A percentile compares a stretch with the other conserved stretches of the same genome.
Evolutionary conservation across 2,113 vertebrate species (phyloP).

Genomic region (Turdus rufiventris): DNA sequence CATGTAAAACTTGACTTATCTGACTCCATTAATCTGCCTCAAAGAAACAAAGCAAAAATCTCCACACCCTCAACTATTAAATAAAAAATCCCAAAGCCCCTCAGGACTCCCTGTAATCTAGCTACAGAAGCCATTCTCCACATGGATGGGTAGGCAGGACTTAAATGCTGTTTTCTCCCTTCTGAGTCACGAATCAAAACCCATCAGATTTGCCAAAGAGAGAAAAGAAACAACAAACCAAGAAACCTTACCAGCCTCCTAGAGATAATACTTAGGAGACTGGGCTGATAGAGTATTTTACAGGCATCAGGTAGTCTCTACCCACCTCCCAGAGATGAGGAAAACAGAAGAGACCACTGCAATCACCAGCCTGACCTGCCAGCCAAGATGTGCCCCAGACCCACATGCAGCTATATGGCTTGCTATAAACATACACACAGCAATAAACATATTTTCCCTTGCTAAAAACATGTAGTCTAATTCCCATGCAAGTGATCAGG

Average conservation of each 20-base stretch:
- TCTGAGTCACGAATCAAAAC: neutral
- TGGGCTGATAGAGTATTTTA: neutral
- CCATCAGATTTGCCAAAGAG: neutral
- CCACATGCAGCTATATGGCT: rapidly evolving
- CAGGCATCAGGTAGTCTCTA: neutral
- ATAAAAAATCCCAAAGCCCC: neutral
- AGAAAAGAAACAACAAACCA: neutral
- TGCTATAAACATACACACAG: neutral
- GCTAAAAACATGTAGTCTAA: neutral
- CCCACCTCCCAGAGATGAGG: neutral
- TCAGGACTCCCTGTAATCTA: neutral
- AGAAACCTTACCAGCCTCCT: neutral
- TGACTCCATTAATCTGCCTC: neutral
- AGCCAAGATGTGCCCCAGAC: neutral
- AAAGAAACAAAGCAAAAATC: neutral
- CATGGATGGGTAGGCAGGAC: neutral
- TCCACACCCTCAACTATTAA: neutral
- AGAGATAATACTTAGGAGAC: neutral
- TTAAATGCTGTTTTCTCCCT: neutral
- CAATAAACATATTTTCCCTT: neutral
- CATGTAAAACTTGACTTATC: neutral
- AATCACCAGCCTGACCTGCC: neutral
- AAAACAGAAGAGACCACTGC: neutral
- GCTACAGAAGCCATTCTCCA: neutral
- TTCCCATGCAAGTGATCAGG: neutral